Conservation (phyloP, 2,797 vertebrate genomes). For the Lateolabrax maculatus region DNA sequence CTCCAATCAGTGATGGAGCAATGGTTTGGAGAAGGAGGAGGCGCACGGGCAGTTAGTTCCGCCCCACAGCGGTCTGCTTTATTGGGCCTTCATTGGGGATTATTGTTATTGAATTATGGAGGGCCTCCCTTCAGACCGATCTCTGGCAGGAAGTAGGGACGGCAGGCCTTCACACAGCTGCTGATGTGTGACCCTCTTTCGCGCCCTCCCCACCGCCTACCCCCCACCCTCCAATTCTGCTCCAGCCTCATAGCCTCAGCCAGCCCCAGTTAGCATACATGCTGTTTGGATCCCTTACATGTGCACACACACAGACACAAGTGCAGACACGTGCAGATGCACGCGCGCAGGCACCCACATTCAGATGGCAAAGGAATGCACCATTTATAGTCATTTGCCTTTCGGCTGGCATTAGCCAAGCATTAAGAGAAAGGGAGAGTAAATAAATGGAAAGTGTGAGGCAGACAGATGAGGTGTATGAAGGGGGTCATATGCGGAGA, state of each 20-base stretch:
- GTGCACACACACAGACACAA: constrained; percentile 8
- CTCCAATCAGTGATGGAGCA: constrained; percentile 67
- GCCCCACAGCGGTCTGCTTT: constrained; percentile 74
- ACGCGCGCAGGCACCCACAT: constrained; percentile 17
- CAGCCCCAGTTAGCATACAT: constrained; percentile 4
- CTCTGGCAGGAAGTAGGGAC: constrained; percentile 70
- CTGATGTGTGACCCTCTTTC: constrained; percentile 68
- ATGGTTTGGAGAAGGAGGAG: constrained; percentile 63
- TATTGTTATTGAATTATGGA: constrained; percentile 89
- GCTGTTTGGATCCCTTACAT: constrained; percentile 27
- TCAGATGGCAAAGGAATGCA: constrained; percentile 49
- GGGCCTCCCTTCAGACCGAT: constrained; percentile 63
- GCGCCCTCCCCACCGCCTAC: constrained; percentile 14
- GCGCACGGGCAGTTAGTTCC: constrained; percentile 75
- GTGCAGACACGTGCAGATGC: constrained; percentile 30
- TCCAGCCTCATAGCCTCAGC: constrained; percentile 24
- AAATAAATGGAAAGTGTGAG: constrained; percentile 62
- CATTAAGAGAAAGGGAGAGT: constrained; percentile 41
- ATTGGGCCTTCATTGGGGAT: constrained; percentile 85
- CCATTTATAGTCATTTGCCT: constrained; percentile 67
- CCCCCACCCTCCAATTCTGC: background rate
- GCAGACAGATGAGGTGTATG: constrained; percentile 59
- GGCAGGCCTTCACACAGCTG: constrained; percentile 64
- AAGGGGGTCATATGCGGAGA: constrained; percentile 62
- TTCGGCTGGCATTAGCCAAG: constrained; percentile 57